phyloP scores from a whole-genome alignment of 2,113 vertebrate species.

The Pavo muticus region DNA sequence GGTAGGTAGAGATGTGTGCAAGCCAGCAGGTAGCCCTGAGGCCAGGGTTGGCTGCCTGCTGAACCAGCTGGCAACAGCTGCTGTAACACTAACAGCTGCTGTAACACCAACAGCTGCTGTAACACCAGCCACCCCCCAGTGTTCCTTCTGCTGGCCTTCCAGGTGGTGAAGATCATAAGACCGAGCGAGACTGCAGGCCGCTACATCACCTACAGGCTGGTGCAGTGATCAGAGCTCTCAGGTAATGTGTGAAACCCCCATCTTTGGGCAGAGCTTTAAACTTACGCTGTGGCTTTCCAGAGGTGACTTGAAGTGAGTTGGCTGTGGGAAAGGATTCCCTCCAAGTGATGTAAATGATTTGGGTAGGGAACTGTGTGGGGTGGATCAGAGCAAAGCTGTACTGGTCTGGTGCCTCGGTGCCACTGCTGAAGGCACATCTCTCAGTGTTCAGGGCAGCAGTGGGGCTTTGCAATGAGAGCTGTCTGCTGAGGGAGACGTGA shows the following conservation, averaged over 20 bases:
- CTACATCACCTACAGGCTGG: conserved; percentile 97
- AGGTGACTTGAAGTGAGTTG: neutral
- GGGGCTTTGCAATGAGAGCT: neutral
- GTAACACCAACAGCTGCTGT: neutral
- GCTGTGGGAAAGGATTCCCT: neutral
- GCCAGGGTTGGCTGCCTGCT: neutral
- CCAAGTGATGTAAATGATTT: accelerated
- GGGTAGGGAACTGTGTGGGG: accelerated
- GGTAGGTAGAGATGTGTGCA: accelerated
- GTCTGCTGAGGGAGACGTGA: neutral
- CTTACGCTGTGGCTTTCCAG: accelerated
- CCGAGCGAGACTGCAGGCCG: conserved; percentile 95
- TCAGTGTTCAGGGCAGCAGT: accelerated
- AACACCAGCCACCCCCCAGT: neutral
- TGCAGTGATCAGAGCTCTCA: conserved; percentile 77
- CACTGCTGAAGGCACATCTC: accelerated
- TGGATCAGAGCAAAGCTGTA: neutral
- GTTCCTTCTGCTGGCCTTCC: accelerated
- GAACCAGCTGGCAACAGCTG: neutral
- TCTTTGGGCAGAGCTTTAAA: neutral
- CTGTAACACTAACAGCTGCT: neutral
- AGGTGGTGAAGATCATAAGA: conserved; percentile 98
- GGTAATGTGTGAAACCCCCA: neutral
- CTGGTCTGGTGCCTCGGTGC: accelerated
- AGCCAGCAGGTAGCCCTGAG: accelerated